Conservation (phyloP, 2,888 invertebrate species). For the Volucella inflata region DNA sequence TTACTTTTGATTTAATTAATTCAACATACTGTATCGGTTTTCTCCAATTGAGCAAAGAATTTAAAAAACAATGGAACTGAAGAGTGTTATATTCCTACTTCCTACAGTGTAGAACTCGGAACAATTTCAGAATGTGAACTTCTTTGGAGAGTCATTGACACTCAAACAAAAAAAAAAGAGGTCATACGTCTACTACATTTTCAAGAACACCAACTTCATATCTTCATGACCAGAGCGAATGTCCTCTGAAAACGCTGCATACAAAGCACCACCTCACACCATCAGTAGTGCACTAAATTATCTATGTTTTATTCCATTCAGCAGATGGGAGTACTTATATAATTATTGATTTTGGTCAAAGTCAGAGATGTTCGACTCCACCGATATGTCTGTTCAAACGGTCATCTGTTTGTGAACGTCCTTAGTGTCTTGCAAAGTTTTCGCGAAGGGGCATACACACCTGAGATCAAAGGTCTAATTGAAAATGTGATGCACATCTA, state of each 20-base stretch:
- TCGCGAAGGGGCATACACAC: conserved; percentile 37
- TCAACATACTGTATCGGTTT: background rate
- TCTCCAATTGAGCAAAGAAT: conserved; percentile 8
- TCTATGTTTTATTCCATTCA: conserved; percentile 44
- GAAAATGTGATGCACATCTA: conserved; percentile 78
- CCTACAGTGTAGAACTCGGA: background rate
- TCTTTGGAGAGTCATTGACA: conserved; percentile 54
- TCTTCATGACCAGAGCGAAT: conserved; percentile 24
- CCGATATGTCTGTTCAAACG: conserved; percentile 41
- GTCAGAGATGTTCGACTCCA: conserved; percentile 28
- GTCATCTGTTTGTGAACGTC: conserved; percentile 55
- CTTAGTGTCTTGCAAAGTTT: conserved; percentile 43
- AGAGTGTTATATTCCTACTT: conserved; percentile 35
- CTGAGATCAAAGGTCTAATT: conserved; percentile 81
- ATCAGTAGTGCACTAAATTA: conserved; percentile 22
- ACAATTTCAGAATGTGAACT: conserved; percentile 36
- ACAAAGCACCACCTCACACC: conserved; percentile 2
- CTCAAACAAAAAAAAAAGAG: conserved; percentile 40
- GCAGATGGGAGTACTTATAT: conserved; percentile 34
- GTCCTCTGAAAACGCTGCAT: conserved; percentile 19
- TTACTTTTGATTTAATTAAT: too few species aligned
- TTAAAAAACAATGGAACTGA: conserved; percentile 21
- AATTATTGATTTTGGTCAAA: conserved; percentile 49
- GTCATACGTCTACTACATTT: conserved; percentile 36
- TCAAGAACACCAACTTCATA: conserved; percentile 33